phyloP scores from a whole-genome alignment of 2,888 invertebrate species.

The Lithophane leautieri region DNA sequence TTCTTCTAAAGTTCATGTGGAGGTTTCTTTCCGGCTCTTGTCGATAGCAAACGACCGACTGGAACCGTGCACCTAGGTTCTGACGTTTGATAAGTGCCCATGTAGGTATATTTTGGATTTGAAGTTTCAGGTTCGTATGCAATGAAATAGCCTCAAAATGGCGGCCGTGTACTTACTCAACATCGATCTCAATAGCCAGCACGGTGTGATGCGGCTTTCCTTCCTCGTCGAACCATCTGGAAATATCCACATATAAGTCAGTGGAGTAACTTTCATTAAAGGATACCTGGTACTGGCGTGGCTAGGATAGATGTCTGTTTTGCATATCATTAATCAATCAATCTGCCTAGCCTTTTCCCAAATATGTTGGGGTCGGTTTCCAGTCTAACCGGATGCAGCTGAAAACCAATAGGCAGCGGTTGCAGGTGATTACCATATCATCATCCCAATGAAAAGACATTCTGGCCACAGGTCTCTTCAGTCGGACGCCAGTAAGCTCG shows the following conservation, averaged over 20 bases:
- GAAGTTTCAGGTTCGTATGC: neutral
- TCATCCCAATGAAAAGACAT: neutral
- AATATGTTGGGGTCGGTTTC: too few relatives aligned
- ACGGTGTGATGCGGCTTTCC: conserved; percentile 83
- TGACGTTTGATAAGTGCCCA: neutral
- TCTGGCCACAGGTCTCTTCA: neutral
- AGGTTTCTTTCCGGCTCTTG: neutral
- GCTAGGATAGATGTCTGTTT: too few relatives aligned
- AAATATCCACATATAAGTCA: conserved; percentile 51
- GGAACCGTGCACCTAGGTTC: neutral
- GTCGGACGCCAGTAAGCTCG: neutral
- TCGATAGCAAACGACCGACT: neutral
- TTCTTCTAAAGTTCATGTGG: neutral
- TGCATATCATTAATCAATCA: neutral
- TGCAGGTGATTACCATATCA: too few relatives aligned
- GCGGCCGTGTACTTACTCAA: conserved; percentile 77
- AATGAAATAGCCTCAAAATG: neutral
- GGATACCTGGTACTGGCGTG: neutral
- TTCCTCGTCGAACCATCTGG: conserved; percentile 86
- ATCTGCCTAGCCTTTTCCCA: too few relatives aligned
- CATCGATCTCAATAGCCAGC: conserved; percentile 84
- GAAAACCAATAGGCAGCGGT: too few relatives aligned
- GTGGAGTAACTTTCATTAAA: neutral
- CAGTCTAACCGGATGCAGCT: too few relatives aligned
- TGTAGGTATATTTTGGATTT: neutral